phyloP scores from a whole-genome alignment of 1,140 invertebrate genomes.

The Drosophila dunni region DNA sequence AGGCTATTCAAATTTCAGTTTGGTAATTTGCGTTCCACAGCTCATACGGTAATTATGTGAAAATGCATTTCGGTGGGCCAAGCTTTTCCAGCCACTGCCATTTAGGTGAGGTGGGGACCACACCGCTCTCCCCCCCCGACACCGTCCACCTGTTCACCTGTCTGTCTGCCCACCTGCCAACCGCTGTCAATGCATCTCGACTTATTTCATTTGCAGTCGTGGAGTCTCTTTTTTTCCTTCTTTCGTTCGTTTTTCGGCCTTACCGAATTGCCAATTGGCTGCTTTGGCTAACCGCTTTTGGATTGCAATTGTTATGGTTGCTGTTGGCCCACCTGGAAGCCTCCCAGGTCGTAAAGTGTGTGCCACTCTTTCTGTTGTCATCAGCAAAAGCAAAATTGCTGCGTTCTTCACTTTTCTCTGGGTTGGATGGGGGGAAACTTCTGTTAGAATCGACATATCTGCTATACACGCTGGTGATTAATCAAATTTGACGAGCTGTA shows the following conservation, averaged over 20 bases:
- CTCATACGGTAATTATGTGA: conserved; percentile 83
- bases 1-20: conserved; percentile 75
- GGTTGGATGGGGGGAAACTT: not conserved
- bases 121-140: not conserved
- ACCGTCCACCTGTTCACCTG: conserved; percentile 26
- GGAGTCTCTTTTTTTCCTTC: conserved; percentile 22
- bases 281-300: conserved; percentile 23
- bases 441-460: conserved; percentile 51
- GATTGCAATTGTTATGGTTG: not conserved
- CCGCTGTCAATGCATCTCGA: conserved; percentile 75
- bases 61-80: conserved; percentile 73
- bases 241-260: conserved; percentile 2
- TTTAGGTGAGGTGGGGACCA: too few relatives aligned
- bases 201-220: conserved; percentile 69
- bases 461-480: conserved; percentile 40
- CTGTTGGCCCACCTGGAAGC: conserved; percentile 23
- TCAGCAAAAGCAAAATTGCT: conserved; percentile 61
- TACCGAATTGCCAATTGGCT: conserved; percentile 43
- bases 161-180: conserved; percentile 26
- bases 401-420: conserved; percentile 24
- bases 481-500: conserved; percentile 21
- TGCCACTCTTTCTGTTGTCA: conserved; percentile 63
- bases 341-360: conserved; percentile 29
- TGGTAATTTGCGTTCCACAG: conserved; percentile 65
- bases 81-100: conserved; percentile 63